Percentiles rank a stretch among this genome's conserved stretches.
phyloP scores from a whole-genome alignment of 2,888 invertebrate species.

The Brachynemurus nebulosus region DNA sequence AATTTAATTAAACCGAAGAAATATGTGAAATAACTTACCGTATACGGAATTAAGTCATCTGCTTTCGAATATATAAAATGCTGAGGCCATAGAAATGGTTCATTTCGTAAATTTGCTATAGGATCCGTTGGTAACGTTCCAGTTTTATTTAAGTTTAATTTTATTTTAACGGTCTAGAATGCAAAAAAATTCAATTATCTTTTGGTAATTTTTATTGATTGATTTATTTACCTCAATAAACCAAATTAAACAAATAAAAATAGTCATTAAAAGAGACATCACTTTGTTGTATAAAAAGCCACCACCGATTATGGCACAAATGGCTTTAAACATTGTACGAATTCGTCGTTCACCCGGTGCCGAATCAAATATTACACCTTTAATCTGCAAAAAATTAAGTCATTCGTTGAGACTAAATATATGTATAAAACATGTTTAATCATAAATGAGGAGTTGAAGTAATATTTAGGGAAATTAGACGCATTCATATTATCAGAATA shows the following conservation, averaged over 20 bases:
- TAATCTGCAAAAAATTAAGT: conserved; percentile 29
- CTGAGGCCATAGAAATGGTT: conserved; percentile 48
- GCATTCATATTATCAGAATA: too few species aligned
- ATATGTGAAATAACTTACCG: conserved; percentile 32
- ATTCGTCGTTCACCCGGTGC: conserved; percentile 49
- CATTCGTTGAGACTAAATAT: not conserved
- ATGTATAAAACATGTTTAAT: not conserved
- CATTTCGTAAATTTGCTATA: conserved; percentile 40
- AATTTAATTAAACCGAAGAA: not conserved
- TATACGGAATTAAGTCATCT: conserved; percentile 49
- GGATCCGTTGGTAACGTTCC: conserved; percentile 44
- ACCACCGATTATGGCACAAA: conserved; percentile 46
- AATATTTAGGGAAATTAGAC: too few species aligned
- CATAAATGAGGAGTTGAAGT: too few species aligned
- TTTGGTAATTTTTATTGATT: not conserved
- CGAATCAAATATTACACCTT: conserved; percentile 57
- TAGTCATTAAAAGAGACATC: conserved; percentile 38
- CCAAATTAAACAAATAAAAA: conserved; percentile 45
- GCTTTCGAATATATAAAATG: conserved; percentile 58
- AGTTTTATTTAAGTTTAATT: conserved; percentile 4
- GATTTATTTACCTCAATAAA: conserved; percentile 37
- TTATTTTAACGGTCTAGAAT: conserved; percentile 1
- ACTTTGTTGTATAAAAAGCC: conserved; percentile 40
- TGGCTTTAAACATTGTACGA: conserved; percentile 41
- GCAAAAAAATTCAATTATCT: not conserved